Evolutionary conservation across 2,888 invertebrate species (phyloP).

Genomic region (Pseudococcus viburni): DNA sequence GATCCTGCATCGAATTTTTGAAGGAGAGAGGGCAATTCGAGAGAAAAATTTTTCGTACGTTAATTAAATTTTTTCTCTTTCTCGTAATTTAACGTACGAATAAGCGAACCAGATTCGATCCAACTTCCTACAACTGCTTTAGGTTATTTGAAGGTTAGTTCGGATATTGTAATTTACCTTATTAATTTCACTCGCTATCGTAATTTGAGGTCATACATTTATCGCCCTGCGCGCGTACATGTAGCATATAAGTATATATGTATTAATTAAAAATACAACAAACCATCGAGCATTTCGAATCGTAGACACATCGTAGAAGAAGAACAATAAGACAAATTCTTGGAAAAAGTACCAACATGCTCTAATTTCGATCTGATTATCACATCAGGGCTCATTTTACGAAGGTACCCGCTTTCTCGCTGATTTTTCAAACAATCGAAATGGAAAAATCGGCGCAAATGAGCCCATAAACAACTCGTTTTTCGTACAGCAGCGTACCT

Average conservation of each 20-base stretch:
- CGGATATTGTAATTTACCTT: slow-evolving; percentile 60
- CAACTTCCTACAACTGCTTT: slow-evolving; percentile 60
- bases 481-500: neutral
- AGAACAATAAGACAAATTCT: too few species aligned
- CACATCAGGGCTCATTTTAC: too few species aligned
- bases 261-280: slow-evolving; percentile 28
- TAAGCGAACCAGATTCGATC: slow-evolving; percentile 59
- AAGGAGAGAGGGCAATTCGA: neutral
- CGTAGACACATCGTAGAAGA: neutral
- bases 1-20: neutral
- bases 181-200: slow-evolving; percentile 60
- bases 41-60: neutral
- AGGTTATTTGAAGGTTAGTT: slow-evolving; percentile 66
- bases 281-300: slow-evolving; percentile 26
- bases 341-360: too few species aligned
- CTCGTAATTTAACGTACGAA: slow-evolving; percentile 50
- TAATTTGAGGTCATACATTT: slow-evolving; percentile 61
- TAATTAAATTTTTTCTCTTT: slow-evolving; percentile 55
- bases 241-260: neutral
- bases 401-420: neutral
- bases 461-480: neutral
- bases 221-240: slow-evolving; percentile 24
- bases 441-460: neutral
- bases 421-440: neutral
- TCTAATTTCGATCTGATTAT: too few species aligned